Evolutionary conservation across 2,113 vertebrate genomes (phyloP), one percentile per base, ranked within the genome.

Genomic region (Addax nasomaculatus): DNA sequence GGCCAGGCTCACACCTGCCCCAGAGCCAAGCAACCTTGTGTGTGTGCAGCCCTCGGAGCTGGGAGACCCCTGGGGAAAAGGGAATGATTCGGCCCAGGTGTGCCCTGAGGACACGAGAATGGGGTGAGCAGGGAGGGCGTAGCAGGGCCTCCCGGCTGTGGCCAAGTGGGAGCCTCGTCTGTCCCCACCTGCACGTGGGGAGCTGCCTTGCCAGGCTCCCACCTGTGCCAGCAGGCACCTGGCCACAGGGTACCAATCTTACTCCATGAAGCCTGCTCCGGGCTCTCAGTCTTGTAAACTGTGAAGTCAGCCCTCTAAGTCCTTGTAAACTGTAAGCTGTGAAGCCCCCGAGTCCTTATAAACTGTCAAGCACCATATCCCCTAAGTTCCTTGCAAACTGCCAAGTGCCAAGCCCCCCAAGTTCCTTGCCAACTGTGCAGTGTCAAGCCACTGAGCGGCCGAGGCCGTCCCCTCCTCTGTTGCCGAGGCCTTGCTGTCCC

Each of bases 401-500:
- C 67, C n/a, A 70, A 70, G 67, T 70, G n/a, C 67, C 7, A 2
- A 80, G 45, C 16, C 45, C 78, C 30, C 6, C 33, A 53, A 53
- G 19, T n/a, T 81, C 79, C 33, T 36, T n/a, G n/a, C 27, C 55
- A 19, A 12, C 29, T n/a, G 57, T 53, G 4, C 49, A 25, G 80
- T 36, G 33, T 51, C 49, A 83, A 83, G 49, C 49, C 80, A 3
- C 2, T 9, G 57, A 57, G 23, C 6, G 7, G 23, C 47, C 6
- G 5, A 86, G 57, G 70, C 36, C 23, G 0, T 2, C 10, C 43
- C 8, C 36, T 29, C 23, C 57, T 25, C 4, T 4, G 1, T 13
- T 13, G 58, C 47, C 0, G 0, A 58, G 2, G 33, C 47, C 4
- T 1, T 17, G 30, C 70, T 17, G 14, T 19, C 23, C 2, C 62